Base-by-base conservation (phyloP, 2,888 invertebrate species). In the Xylophagus ater region DNA sequence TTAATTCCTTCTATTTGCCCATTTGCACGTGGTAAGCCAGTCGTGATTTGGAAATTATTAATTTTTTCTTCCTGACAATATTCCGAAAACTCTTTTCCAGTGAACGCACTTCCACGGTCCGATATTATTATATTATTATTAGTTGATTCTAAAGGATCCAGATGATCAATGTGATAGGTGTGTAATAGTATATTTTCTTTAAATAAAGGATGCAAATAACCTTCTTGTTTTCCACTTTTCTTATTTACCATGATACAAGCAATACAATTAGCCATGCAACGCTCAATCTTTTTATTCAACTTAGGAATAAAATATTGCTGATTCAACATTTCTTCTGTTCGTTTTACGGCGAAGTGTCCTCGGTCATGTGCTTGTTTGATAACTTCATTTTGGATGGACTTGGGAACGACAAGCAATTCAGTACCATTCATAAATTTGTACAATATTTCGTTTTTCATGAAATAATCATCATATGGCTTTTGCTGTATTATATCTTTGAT, bases 91-190 rank as follows among this genome's bases (percentile, higher is more conserved):
- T 17, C 32, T 4, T 19, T 19, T 18, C 19, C 18, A 6, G 32
- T 32, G 19, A 32, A 32, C 3, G 32, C 18, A 2, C 10, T 4
- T 5, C 32, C 32, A 19, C 19, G 6, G 8, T 32, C 19, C n/a
- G 32, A 19, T n/a, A 32, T 32, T 2, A 32, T n/a, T 13, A 10
- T 19, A 49, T 48, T 58, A 58, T 36, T 36, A 26, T 26, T 9
- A 4, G 34, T 34, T 3, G 28, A 28, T 13, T 34, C 34, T 9
- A 34, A n/a, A 4, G 34, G 34, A 15, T 14, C 28, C 4, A 28
- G 14, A 28, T 10, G n/a, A 13, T 19, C 35, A 4, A 36, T 6
- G n/a, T 36, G 35, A n/a, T 24, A 34, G 4, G 34, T 34, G 8
- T 34, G 17, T n/a, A 34, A 15, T 10, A 25, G 18, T 14, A 23